Percentiles rank a stretch among this genome's conserved stretches.
Conservation (phyloP, 2,797 vertebrate species). For the Coregonus sp. region DNA sequence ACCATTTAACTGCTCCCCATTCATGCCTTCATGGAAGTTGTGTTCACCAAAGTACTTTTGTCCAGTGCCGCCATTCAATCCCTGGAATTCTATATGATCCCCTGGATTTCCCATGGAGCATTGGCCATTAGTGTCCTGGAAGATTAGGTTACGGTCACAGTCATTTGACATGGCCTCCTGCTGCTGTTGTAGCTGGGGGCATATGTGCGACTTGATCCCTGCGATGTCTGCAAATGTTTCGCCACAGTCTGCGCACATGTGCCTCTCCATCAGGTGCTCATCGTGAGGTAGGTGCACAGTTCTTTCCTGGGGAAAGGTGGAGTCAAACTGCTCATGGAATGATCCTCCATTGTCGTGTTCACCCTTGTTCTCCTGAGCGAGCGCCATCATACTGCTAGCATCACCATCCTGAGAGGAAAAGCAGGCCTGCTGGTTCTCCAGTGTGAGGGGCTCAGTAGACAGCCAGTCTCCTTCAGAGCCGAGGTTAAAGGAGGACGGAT, state of each 20-base stretch:
- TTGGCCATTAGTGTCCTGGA: slow-evolving; percentile 55
- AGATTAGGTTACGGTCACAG: slow-evolving; percentile 52
- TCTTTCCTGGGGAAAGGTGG: slow-evolving; percentile 63
- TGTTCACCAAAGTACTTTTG: slow-evolving; percentile 62
- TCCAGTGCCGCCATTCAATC: slow-evolving; percentile 49
- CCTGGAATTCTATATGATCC: slow-evolving; percentile 50
- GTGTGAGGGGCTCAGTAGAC: slow-evolving; percentile 73
- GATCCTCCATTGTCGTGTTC: slow-evolving; percentile 43
- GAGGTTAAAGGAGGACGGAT: slow-evolving; percentile 60
- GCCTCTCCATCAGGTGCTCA: slow-evolving; percentile 72
- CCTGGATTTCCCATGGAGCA: slow-evolving; percentile 49
- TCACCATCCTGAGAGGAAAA: slow-evolving; percentile 56
- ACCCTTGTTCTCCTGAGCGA: slow-evolving; percentile 58
- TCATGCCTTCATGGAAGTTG: slow-evolving; percentile 57
- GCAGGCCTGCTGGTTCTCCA: slow-evolving; percentile 67
- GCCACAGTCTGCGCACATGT: slow-evolving; percentile 83
- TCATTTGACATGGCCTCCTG: slow-evolving; percentile 51
- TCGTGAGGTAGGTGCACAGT: slow-evolving; percentile 70
- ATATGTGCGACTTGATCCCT: slow-evolving; percentile 77
- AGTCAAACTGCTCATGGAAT: slow-evolving; percentile 64
- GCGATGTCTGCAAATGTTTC: slow-evolving; percentile 78
- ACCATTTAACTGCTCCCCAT: slow-evolving; percentile 45
- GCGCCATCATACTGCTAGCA: slow-evolving; percentile 35
- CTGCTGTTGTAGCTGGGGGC: slow-evolving; percentile 70
- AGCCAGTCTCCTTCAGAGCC: slow-evolving; percentile 75